phyloP scores from a whole-genome alignment of 1,140 invertebrate genomes.

The Nylanderia fulva region DNA sequence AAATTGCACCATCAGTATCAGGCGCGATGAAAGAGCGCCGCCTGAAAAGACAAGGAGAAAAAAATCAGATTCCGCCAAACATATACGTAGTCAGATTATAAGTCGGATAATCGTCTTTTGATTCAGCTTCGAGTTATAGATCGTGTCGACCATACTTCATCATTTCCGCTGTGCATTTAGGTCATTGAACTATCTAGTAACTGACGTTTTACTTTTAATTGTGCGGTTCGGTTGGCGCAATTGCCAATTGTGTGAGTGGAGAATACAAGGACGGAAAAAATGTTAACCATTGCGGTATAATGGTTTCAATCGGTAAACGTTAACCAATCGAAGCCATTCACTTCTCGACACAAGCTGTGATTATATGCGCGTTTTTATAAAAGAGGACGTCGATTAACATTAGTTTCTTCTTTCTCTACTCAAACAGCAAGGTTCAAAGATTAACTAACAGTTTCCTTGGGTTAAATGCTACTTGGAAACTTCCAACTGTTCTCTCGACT shows the following conservation, averaged over 20 bases:
- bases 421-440: conserved; percentile 6
- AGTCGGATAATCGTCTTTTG: conserved; percentile 48
- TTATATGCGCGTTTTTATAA: background rate
- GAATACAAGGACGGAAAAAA: background rate
- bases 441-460: conserved; percentile 32
- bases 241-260: conserved; percentile 15
- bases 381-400: background rate
- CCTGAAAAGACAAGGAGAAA: background rate
- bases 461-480: conserved; percentile 33
- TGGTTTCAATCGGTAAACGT: background rate
- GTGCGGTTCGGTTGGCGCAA: background rate
- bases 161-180: conserved; percentile 7
- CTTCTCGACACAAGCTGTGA: background rate
- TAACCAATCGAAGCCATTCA: conserved; percentile 7
- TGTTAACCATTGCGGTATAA: background rate
- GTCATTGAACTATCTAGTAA: background rate
- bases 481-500: conserved; percentile 33
- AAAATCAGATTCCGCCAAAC: conserved; percentile 1
- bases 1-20: conserved; percentile 39
- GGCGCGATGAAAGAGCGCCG: background rate
- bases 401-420: conserved; percentile 18
- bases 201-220: conserved; percentile 16
- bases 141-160: conserved; percentile 24
- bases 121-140: conserved; percentile 38
- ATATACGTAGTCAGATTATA: background rate